Base-by-base conservation (phyloP, 2,113 vertebrate genomes). In the Carollia perspicillata region DNA sequence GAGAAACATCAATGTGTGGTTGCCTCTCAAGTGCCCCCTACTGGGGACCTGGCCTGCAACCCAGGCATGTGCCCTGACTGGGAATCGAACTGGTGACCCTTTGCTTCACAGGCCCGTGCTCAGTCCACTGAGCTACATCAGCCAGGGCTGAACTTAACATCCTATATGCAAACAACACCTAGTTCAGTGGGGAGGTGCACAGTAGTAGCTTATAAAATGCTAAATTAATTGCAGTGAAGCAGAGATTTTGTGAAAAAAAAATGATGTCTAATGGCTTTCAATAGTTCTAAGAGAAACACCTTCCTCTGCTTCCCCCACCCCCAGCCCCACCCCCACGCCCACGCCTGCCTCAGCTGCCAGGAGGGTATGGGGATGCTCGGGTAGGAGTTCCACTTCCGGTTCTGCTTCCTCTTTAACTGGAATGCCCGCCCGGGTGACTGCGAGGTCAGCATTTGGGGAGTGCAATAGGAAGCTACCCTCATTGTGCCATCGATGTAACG, bases 391-490 rank as follows among this genome's bases (percentile, higher is more conserved):
- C n/a, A 53, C 88, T 96, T 92, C 87, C 1, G 9, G 55, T 49
- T 33, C 79, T 75, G 49, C 94, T 95, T 97, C 94, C 95, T 86
- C 89, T 97, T 95, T 92, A 63, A 60, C 75, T 33, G 55, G 86
- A 93, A 90, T 89, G 71, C 49, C 55, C 66, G 60, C 28, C 33
- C 0, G 7, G 93, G 96, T 96, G 95, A 94, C 37, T 1, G 16
- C 9, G 84, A 95, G 89, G 77, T 95, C 87, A 93, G 89, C 40
- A 71, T 91, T 77, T 33, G 71, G 84, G 44, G 72, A 6, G 14
- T 5, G 40, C 35, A 85, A n/a, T 63, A 85, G 47, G 89, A 97
- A 97, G 83, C 69, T 11, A 30, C 71, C 42, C 11, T 37, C 26
- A 8, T 68, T 37, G 77, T 84, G 74, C 83, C 89, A 89, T n/a